Evolutionary conservation across 2,797 vertebrate genomes (phyloP).

Genomic region (Numenius phaeopus): DNA sequence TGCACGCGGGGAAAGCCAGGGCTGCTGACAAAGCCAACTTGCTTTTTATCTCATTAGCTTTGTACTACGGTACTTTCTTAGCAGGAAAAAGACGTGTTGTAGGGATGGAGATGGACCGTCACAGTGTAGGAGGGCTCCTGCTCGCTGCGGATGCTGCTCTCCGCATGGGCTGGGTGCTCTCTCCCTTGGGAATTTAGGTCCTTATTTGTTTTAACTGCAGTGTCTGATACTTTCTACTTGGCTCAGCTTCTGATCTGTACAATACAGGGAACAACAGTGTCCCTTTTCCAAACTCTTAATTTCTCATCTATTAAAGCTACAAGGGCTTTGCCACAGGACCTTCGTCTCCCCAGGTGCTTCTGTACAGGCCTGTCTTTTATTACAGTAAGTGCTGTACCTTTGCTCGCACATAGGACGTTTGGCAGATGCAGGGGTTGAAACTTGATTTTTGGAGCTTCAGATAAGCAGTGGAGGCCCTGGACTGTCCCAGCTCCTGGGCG

Average conservation of each 20-base stretch:
- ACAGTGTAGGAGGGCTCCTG: not conserved
- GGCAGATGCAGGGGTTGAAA: not conserved
- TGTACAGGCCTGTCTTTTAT: too few relatives aligned
- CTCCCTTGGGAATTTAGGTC: fast-evolving
- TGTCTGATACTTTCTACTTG: not conserved
- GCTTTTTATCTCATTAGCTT: not conserved
- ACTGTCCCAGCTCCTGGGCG: not conserved
- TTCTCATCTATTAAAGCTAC: too few relatives aligned
- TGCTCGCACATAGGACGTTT: fast-evolving
- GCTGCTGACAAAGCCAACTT: not conserved
- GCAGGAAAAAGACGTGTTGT: not conserved
- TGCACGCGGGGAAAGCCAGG: not conserved
- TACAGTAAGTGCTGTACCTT: not conserved
- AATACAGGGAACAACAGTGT: too few relatives aligned
- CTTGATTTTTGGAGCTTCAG: not conserved
- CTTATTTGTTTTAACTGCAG: not conserved
- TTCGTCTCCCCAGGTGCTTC: too few relatives aligned
- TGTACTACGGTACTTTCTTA: not conserved
- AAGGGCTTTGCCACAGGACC: too few relatives aligned
- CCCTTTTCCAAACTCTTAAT: too few relatives aligned
- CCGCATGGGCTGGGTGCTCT: not conserved
- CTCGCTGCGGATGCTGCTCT: not conserved
- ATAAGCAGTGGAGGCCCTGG: fast-evolving
- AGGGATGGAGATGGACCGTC: not conserved
- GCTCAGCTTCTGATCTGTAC: too few relatives aligned